Conservation (phyloP, 2,797 vertebrate species). For the Sebastes glaucus region DNA sequence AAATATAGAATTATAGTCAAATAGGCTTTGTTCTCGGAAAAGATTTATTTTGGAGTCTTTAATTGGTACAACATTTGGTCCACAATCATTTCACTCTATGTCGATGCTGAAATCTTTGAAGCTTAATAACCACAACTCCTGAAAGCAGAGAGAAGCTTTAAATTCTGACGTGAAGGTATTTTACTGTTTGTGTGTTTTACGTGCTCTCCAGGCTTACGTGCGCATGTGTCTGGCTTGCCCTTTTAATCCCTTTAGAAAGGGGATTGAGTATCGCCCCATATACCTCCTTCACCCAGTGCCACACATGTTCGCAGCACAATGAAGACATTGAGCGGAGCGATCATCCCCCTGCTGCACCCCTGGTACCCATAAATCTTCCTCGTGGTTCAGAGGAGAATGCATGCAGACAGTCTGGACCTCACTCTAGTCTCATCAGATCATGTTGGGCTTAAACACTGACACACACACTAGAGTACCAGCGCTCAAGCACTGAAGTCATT, state of each 20-base stretch:
- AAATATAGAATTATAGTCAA: not conserved
- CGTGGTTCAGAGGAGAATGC: conserved; percentile 30
- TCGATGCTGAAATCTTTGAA: not conserved
- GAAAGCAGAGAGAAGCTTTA: not conserved
- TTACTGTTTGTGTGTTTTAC: not conserved
- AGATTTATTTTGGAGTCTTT: not conserved
- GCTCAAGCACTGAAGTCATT: conserved; percentile 2
- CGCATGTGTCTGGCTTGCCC: conserved; percentile 18
- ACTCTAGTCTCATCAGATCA: conserved; percentile 17
- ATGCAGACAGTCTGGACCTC: conserved; percentile 16
- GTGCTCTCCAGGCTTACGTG: not conserved
- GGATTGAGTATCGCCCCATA: conserved; percentile 4
- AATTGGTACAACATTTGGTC: not conserved
- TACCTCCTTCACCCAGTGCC: conserved; percentile 3
- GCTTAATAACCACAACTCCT: not conserved
- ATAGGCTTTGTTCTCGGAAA: not conserved
- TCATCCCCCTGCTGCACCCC: conserved; percentile 5
- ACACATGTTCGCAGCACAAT: conserved; percentile 65
- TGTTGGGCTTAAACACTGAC: conserved; percentile 1
- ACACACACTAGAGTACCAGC: not conserved
- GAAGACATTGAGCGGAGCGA: conserved; percentile 55
- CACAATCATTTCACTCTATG: not conserved
- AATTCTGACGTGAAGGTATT: not conserved
- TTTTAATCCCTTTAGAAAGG: conserved; percentile 40
- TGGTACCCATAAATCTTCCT: conserved; percentile 41